A percentile compares a stretch with the other conserved stretches of the same genome.
phyloP scores from a whole-genome alignment of 2,113 vertebrate genomes.

The Illadopsis cleaveri region DNA sequence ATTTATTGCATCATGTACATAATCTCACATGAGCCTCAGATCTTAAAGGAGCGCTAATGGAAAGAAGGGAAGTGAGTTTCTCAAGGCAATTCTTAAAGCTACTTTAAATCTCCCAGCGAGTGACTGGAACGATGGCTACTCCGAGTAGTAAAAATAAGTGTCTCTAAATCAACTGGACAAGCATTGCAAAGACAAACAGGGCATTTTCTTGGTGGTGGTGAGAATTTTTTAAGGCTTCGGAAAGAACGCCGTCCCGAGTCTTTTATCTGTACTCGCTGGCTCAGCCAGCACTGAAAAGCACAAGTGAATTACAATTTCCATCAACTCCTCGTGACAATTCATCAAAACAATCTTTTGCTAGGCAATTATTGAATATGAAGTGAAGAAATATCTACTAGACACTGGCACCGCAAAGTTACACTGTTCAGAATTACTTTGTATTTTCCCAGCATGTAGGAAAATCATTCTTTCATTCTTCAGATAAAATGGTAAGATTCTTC shows the following conservation, averaged over 20 bases:
- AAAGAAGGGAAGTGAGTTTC: conserved; percentile 18
- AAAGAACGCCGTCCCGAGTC: background rate
- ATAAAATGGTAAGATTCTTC: conserved; percentile 56
- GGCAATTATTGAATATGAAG: conserved; percentile 50
- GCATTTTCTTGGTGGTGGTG: conserved; percentile 23
- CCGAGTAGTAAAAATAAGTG: conserved; percentile 54
- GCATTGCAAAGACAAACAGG: conserved; percentile 52
- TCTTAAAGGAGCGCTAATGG: conserved; percentile 59
- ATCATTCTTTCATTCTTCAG: conserved; percentile 64
- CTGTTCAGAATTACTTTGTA: conserved; percentile 39
- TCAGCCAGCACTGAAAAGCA: background rate
- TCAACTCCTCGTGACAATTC: conserved; percentile 38
- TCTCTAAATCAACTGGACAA: conserved; percentile 67
- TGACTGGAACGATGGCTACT: conserved; percentile 41
- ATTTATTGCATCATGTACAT: conserved; percentile 56
- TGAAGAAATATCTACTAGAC: conserved; percentile 61
- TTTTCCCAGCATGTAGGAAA: conserved; percentile 46
- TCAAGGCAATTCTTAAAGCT: conserved; percentile 50
- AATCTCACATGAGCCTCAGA: conserved; percentile 7
- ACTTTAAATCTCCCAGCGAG: conserved; percentile 58
- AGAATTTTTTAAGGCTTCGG: background rate
- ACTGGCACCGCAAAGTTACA: conserved; percentile 19
- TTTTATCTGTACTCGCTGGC: conserved; percentile 12
- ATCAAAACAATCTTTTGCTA: conserved; percentile 35
- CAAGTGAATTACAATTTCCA: conserved; percentile 5